Conservation (phyloP, 2,797 vertebrate species). For the Bradypodion ventrale region DNA sequence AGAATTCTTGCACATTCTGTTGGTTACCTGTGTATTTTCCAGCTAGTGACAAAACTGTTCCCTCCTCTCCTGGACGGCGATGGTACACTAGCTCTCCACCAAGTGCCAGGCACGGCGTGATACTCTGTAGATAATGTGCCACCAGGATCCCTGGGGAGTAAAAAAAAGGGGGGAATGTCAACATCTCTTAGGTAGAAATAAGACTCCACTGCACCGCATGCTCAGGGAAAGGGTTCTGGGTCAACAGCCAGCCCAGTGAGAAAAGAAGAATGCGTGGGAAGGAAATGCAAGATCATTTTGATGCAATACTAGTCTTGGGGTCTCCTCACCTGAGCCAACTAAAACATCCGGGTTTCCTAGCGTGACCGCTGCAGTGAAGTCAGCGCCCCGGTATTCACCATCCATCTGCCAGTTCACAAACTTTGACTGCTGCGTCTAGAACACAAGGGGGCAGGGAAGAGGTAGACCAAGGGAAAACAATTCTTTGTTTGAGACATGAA, state of each 20-base stretch:
- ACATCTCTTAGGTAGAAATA: no score
- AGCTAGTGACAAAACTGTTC: conserved; percentile 84
- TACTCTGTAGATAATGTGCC: conserved; percentile 89
- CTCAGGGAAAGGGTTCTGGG: no score
- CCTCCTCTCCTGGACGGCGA: conserved; percentile 86
- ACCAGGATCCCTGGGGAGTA: conserved; percentile 80
- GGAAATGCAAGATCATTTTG: no score
- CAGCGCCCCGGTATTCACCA: conserved; percentile 84
- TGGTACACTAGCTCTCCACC: conserved; percentile 92
- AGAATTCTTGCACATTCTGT: not conserved
- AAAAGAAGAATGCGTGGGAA: not conserved
- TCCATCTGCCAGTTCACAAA: conserved; percentile 94
- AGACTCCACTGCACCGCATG: no score
- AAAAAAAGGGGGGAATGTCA: not conserved
- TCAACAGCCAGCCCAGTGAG: no score
- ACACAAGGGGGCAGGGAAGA: not conserved
- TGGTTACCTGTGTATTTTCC: conserved; percentile 86
- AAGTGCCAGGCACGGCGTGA: conserved; percentile 85
- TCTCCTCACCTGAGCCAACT: conserved; percentile 83
- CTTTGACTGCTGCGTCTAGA: conserved; percentile 89
- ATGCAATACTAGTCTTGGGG: no score
- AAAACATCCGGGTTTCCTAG: conserved; percentile 90
- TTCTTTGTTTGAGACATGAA: not conserved
- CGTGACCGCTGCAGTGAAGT: conserved; percentile 86
- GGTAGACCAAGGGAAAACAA: not conserved